These are phyloP conservation scores for Synanthedon vespiformis DNA, from an alignment of 2,888 invertebrate genomes.

Conservation along the genomic window DNA sequence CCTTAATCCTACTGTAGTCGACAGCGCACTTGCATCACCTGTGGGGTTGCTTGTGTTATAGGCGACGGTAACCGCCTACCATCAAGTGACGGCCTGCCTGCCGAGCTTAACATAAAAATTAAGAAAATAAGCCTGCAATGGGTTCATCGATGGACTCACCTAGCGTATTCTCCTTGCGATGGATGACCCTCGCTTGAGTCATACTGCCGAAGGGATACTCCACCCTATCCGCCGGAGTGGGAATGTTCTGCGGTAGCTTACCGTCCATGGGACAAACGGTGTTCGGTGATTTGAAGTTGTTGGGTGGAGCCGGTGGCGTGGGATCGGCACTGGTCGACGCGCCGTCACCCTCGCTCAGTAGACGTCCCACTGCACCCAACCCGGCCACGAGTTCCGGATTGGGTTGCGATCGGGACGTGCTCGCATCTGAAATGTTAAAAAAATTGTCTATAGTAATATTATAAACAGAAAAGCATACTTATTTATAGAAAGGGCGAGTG, in stretches of 20 bases:
- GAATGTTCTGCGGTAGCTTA: conserved; percentile 72
- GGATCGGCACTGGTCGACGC: conserved; percentile 23
- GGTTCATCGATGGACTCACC: conserved; percentile 23
- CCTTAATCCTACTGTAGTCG: too few species aligned
- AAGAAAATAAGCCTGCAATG: too few species aligned
- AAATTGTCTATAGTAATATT: background rate
- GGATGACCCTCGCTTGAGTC: conserved; percentile 90
- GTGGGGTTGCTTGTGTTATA: too few species aligned
- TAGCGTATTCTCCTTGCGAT: conserved; percentile 75
- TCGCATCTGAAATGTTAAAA: conserved; percentile 29
- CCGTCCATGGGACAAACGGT: conserved; percentile 89
- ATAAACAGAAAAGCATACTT: too few species aligned
- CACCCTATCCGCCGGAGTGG: conserved; percentile 69
- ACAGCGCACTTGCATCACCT: too few species aligned
- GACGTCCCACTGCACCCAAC: conserved; percentile 49
- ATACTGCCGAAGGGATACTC: conserved; percentile 91
- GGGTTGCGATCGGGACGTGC: conserved; percentile 41
- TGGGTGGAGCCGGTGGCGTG: conserved; percentile 21
- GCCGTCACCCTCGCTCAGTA: conserved; percentile 29
- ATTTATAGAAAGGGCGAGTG: too few species aligned
- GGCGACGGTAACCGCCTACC: too few species aligned
- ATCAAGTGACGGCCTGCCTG: too few species aligned
- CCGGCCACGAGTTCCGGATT: conserved; percentile 46
- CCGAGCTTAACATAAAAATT: too few species aligned
- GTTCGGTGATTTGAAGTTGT: conserved; percentile 83